Evolutionary conservation across 2,888 invertebrate species (phyloP).

Genomic region (Drosophila lacicola): DNA sequence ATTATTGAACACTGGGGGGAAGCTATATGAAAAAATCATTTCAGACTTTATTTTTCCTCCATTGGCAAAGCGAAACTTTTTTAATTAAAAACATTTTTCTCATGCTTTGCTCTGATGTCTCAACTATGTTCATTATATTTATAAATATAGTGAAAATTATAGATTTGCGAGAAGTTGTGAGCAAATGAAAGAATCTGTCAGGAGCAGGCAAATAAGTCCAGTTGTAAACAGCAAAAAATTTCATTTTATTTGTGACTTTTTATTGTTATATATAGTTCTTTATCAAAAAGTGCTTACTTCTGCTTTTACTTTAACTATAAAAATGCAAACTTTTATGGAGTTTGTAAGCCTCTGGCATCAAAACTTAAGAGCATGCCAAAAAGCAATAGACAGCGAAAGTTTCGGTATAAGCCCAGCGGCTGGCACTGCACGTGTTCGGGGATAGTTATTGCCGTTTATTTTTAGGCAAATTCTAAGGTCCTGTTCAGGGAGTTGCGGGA

Average conservation of each 20-base stretch:
- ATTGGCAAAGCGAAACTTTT: conserved; percentile 19
- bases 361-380: conserved; percentile 39
- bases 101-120: neutral
- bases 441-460: conserved; percentile 11
- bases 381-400: conserved; percentile 25
- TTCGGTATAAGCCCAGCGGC: conserved; percentile 20
- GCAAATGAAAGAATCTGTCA: neutral
- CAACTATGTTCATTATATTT: neutral
- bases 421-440: conserved; percentile 25
- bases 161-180: neutral
- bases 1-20: conserved; percentile 4
- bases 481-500: conserved; percentile 4
- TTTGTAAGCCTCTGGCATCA: conserved; percentile 5
- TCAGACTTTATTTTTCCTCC: conserved; percentile 1
- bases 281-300: neutral
- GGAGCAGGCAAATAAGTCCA: neutral
- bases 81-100: conserved; percentile 30
- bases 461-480: conserved; percentile 13
- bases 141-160: neutral
- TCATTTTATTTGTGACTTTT: neutral
- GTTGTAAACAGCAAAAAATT: neutral
- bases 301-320: neutral
- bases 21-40: neutral
- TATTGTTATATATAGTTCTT: conserved; percentile 1
- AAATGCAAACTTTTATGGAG: neutral